These are phyloP conservation scores for Neopipo cinnamomea DNA, from an alignment of 2,113 vertebrate genomes.

Conservation along the genomic window DNA sequence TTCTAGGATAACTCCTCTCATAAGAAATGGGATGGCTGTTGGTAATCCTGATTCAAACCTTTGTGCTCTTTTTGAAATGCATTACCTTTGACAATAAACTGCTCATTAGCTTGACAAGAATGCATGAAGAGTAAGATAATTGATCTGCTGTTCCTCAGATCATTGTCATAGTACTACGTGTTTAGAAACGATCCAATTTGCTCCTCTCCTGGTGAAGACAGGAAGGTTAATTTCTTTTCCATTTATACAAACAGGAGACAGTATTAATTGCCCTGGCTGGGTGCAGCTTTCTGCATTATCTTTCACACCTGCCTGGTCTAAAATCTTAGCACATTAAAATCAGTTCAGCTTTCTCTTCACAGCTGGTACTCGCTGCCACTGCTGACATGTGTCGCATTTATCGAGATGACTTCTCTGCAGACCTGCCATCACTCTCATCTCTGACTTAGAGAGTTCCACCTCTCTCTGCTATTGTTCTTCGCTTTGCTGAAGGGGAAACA, in stretches of 20 bases:
- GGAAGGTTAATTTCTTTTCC: slow-evolving; percentile 36
- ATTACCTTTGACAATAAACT: slow-evolving; percentile 33
- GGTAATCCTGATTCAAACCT: slow-evolving; percentile 7
- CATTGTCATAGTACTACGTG: neutral
- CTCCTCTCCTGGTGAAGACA: slow-evolving; percentile 21
- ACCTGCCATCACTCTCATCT: slow-evolving; percentile 11
- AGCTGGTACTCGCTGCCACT: neutral
- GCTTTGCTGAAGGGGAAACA: slow-evolving; percentile 72
- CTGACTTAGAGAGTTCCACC: slow-evolving; percentile 11
- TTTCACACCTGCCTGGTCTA: neutral
- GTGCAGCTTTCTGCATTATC: neutral
- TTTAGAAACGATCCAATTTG: neutral
- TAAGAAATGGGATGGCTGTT: slow-evolving; percentile 24
- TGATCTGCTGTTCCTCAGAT: slow-evolving; percentile 16
- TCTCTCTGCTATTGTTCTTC: slow-evolving; percentile 48
- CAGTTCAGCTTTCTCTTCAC: slow-evolving; percentile 17
- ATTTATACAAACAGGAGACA: neutral
- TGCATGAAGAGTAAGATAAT: neutral
- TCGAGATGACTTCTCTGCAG: slow-evolving; percentile 37
- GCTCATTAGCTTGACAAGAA: slow-evolving; percentile 27
- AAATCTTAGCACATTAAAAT: neutral
- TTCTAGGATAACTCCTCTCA: neutral
- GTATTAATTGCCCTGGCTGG: neutral
- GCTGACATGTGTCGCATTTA: neutral
- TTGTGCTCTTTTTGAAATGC: slow-evolving; percentile 33